Evolutionary conservation across 2,888 invertebrate genomes (phyloP).

Genomic region (Dasypogon diadema): DNA sequence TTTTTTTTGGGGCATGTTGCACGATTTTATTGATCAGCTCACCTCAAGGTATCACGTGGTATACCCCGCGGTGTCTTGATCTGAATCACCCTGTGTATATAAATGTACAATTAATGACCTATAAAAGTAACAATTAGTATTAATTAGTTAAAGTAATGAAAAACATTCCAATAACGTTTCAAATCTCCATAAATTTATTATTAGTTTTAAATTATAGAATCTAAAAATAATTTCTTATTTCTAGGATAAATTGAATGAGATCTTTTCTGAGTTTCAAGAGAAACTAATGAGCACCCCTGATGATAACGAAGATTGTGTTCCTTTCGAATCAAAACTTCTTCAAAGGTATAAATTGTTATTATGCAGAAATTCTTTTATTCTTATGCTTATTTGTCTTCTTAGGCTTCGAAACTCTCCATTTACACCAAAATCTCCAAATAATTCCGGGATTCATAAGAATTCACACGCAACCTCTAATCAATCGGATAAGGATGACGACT

Average conservation of each 20-base stretch:
- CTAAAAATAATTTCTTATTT: no score
- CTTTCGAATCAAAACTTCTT: conserved; percentile 50
- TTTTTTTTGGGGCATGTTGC: no score
- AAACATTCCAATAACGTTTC: no score
- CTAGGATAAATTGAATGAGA: conserved; percentile 53
- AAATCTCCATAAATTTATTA: no score
- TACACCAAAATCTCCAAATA: conserved; percentile 3
- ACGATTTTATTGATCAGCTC: no score
- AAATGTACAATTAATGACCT: no score
- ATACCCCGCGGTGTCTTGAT: no score
- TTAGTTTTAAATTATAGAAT: no score
- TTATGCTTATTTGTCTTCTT: not conserved
- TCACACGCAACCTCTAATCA: not conserved
- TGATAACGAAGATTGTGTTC: conserved; percentile 47
- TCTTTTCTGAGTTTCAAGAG: conserved; percentile 53
- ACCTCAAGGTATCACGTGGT: no score
- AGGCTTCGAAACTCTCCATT: conserved; percentile 51
- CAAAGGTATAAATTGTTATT: conserved; percentile 53
- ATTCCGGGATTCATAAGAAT: no score
- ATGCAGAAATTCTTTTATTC: no score
- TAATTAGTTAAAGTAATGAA: not conserved
- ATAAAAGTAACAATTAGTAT: not conserved
- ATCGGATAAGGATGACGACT: conserved; percentile 3
- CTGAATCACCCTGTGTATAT: no score
- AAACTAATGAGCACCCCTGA: conserved; percentile 52